These are phyloP conservation scores for Lepidochitona cinerea DNA, from an alignment of 2,888 invertebrate genomes.

Conservation along the genomic window DNA sequence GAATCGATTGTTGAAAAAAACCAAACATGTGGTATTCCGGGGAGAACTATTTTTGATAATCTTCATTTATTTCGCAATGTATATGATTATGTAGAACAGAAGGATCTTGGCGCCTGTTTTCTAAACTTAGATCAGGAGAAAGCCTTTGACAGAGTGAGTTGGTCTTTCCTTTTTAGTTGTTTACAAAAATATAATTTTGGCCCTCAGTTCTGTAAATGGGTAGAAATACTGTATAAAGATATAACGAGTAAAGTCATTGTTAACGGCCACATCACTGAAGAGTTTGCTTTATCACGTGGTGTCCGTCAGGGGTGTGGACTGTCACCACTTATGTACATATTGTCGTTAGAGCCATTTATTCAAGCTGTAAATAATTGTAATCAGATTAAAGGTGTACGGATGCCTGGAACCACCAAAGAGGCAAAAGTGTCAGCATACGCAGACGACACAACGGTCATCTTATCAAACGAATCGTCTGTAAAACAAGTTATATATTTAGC, in stretches of 20 bases:
- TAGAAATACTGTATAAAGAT: too few relatives aligned
- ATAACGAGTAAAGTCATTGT: too few relatives aligned
- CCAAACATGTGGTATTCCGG: not conserved
- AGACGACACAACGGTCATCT: not conserved
- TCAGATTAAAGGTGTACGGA: not conserved
- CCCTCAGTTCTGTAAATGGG: not conserved
- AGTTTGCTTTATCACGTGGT: not conserved
- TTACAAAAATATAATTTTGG: not conserved
- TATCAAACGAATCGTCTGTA: not conserved
- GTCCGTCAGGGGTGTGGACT: not conserved
- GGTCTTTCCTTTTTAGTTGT: too few relatives aligned
- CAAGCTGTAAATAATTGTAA: not conserved
- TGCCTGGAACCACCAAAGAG: not conserved
- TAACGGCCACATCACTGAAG: too few relatives aligned
- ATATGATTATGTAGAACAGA: not conserved
- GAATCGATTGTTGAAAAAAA: not conserved
- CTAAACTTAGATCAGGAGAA: not conserved
- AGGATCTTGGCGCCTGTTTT: not conserved
- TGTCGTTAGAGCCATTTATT: not conserved
- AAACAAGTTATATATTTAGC: not conserved
- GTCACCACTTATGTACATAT: not conserved
- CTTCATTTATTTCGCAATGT: not conserved
- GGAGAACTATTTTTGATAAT: not conserved
- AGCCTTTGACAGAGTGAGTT: not conserved
- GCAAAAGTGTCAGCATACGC: not conserved